Evolutionary conservation across 1,140 invertebrate genomes (phyloP).

Genomic region (Catajapyx aquilonaris): DNA sequence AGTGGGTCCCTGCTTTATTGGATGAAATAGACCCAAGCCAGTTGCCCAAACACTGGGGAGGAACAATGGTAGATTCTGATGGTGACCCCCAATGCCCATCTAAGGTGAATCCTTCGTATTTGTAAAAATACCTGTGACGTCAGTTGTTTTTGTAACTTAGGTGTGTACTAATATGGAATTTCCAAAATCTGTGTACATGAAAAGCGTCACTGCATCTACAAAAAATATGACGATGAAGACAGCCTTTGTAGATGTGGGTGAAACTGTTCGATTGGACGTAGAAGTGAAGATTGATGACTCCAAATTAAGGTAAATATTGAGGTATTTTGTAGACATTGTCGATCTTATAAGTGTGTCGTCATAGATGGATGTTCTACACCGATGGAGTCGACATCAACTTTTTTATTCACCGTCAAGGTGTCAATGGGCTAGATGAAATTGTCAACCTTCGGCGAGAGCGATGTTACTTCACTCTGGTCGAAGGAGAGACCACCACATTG

Average conservation of each 20-base stretch:
- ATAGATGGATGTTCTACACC: too few relatives aligned
- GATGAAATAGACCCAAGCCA: slow-evolving; percentile 21
- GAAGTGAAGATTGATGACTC: neutral
- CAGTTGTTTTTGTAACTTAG: neutral
- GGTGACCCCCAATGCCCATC: slow-evolving; percentile 14
- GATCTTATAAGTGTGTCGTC: too few relatives aligned
- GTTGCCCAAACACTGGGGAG: slow-evolving; percentile 23
- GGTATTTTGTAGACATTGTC: too few relatives aligned
- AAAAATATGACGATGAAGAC: neutral
- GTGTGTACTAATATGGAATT: neutral
- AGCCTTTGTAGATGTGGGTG: neutral
- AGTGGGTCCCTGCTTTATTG: slow-evolving; percentile 15
- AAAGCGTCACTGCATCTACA: neutral
- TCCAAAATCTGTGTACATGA: neutral
- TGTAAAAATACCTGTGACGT: neutral
- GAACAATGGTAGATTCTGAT: slow-evolving; percentile 19
- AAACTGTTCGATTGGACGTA: neutral
- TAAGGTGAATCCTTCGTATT: neutral
- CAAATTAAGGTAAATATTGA: neutral
- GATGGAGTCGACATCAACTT: too few relatives aligned
- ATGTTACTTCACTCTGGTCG: too few relatives aligned
- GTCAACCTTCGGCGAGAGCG: too few relatives aligned
- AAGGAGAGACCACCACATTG: too few relatives aligned
- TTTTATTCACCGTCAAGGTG: too few relatives aligned
- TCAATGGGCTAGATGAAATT: too few relatives aligned